A percentile compares a stretch with the other conserved stretches of the same genome.
Evolutionary conservation across 2,888 invertebrate genomes (phyloP).

Genomic region (Arge pagana): DNA sequence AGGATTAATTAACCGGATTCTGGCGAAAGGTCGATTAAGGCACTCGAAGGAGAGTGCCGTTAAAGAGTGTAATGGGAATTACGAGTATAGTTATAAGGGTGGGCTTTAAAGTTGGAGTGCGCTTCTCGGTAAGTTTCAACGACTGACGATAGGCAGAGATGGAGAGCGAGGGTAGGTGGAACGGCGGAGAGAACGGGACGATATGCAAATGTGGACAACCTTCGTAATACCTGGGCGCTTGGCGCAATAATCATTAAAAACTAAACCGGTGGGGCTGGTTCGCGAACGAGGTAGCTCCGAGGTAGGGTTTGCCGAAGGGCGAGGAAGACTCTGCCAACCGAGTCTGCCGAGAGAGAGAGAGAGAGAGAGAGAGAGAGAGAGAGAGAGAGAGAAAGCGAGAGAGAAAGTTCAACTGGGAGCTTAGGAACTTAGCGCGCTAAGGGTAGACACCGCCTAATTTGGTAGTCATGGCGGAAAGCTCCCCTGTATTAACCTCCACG

Average conservation of each 20-base stretch:
- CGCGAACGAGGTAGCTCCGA: slow-evolving; percentile 6
- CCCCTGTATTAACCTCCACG: slow-evolving; percentile 19
- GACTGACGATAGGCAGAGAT: slow-evolving; percentile 25
- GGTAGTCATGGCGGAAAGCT: slow-evolving; percentile 24
- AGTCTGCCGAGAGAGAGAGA: slow-evolving; percentile 23
- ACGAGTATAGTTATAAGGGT: slow-evolving; percentile 37
- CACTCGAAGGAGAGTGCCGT: slow-evolving; percentile 48
- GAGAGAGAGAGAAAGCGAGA: slow-evolving; percentile 4
- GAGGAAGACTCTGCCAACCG: too few species aligned
- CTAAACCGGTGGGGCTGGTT: slow-evolving; percentile 41
- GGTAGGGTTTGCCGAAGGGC: slow-evolving; percentile 1
- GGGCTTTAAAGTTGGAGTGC: slow-evolving; percentile 50
- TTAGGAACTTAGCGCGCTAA: slow-evolving; percentile 29
- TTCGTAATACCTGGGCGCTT: slow-evolving; percentile 45
- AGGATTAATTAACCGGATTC: slow-evolving; percentile 48
- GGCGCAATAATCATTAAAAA: slow-evolving; percentile 55
- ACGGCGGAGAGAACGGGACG: slow-evolving; percentile 38
- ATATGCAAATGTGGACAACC: slow-evolving; percentile 52
- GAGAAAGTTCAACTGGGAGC: slow-evolving; percentile 21
- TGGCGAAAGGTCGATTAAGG: slow-evolving; percentile 52
- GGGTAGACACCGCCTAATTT: slow-evolving; percentile 23
- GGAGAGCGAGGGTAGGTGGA: slow-evolving; percentile 21
- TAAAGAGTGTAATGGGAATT: slow-evolving; percentile 47
- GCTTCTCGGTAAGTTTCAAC: slow-evolving; percentile 39
- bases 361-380: slow-evolving; percentile 26